A percentile compares a stretch with the other conserved stretches of the same genome.
phyloP scores from a whole-genome alignment of 2,113 vertebrate genomes.

The Caloenas nicobarica region DNA sequence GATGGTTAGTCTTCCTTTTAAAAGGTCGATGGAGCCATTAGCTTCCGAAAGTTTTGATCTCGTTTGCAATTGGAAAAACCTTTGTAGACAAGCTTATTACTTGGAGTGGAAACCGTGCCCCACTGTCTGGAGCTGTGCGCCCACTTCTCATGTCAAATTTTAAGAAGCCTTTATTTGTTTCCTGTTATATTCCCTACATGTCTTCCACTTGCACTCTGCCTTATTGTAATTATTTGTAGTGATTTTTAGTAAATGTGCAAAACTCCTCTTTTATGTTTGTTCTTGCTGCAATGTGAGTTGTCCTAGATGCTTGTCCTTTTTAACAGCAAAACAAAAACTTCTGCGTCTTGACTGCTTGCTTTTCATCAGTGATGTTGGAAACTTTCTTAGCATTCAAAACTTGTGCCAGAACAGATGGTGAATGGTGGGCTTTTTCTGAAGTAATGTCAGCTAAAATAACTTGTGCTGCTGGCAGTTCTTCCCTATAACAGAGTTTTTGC shows the following conservation, averaged over 20 bases:
- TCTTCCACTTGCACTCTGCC: background rate
- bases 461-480: constrained; percentile 59
- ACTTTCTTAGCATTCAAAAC: constrained; percentile 52
- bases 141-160: background rate
- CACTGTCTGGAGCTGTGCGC: background rate
- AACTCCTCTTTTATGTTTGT: background rate
- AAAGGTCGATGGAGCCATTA: background rate
- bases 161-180: background rate
- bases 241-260: background rate
- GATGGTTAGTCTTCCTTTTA: background rate
- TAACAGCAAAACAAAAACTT: constrained; percentile 48
- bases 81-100: background rate
- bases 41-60: background rate
- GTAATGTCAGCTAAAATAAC: constrained; percentile 66
- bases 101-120: background rate
- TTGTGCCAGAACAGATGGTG: constrained; percentile 62
- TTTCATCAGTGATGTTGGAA: constrained; percentile 44
- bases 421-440: constrained; percentile 62
- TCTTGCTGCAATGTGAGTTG: constrained; percentile 12
- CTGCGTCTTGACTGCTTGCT: constrained; percentile 28
- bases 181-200: background rate
- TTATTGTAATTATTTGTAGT: background rate
- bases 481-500: constrained; percentile 37
- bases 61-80: background rate
- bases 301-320: constrained; percentile 44